A percentile compares a stretch with the other conserved stretches of the same genome.
These are phyloP conservation scores for Oncorhynchus tshawytscha DNA, from an alignment of 2,113 vertebrate genomes.

Conservation along the genomic window DNA sequence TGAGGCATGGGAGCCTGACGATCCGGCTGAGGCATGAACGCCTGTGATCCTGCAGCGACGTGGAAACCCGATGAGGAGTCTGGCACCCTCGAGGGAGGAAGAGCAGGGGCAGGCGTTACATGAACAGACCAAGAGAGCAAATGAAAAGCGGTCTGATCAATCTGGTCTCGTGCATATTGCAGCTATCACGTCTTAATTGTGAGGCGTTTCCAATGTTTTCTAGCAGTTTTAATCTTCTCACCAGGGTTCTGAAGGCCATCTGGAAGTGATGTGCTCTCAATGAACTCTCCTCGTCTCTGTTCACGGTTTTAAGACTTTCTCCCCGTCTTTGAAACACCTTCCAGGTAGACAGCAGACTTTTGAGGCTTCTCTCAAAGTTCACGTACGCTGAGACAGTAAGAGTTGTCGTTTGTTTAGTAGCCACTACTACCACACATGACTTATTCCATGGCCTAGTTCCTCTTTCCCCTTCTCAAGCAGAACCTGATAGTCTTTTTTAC, in stretches of 20 bases:
- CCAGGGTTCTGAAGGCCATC: conserved; percentile 60
- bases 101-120: no score
- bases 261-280: conserved; percentile 73
- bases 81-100: no score
- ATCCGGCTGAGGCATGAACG: no score
- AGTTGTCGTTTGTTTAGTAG: conserved; percentile 9
- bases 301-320: conserved; percentile 54
- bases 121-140: conserved; percentile 9
- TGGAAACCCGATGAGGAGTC: no score
- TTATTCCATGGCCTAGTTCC: conserved; percentile 39
- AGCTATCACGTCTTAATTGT: conserved; percentile 68
- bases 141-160: conserved; percentile 25
- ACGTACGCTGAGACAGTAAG: conserved; percentile 7
- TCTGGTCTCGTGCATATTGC: conserved; percentile 62
- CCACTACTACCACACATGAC: conserved; percentile 14
- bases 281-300: conserved; percentile 65
- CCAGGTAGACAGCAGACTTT: conserved; percentile 55
- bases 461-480: not conserved
- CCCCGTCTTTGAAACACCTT: conserved; percentile 56
- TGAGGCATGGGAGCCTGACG: no score
- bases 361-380: conserved; percentile 31
- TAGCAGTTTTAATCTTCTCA: conserved; percentile 66
- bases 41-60: no score
- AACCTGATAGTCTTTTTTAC: conserved; percentile 34
- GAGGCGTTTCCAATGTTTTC: conserved; percentile 66